These are phyloP conservation scores for Atherix ibis DNA, from an alignment of 2,888 invertebrate genomes.

Conservation along the genomic window DNA sequence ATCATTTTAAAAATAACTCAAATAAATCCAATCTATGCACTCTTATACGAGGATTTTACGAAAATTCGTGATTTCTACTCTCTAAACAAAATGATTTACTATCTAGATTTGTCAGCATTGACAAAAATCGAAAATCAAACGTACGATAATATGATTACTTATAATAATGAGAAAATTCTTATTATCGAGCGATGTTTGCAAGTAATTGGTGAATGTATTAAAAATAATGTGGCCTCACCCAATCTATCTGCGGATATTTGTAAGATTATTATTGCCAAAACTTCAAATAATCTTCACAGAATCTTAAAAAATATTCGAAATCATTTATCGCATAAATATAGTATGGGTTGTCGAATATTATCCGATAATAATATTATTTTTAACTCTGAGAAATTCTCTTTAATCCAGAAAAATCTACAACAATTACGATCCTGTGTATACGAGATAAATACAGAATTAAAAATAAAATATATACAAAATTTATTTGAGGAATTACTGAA, in stretches of 20 bases:
- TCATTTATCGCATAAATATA: background rate
- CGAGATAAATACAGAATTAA: background rate
- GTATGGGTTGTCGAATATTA: background rate
- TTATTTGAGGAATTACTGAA: background rate
- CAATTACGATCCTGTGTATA: background rate
- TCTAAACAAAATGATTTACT: constrained; percentile 12
- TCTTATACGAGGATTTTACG: constrained; percentile 13
- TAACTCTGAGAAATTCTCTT: background rate
- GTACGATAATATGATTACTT: too few species aligned
- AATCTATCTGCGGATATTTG: background rate
- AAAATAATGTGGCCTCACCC: background rate
- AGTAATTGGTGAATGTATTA: background rate
- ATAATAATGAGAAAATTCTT: too few species aligned
- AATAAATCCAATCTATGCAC: constrained; percentile 9
- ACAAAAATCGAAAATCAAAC: background rate
- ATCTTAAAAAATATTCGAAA: background rate
- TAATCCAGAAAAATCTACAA: background rate
- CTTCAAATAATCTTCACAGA: background rate
- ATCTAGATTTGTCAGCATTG: constrained; percentile 2
- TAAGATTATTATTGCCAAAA: background rate
- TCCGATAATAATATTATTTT: background rate
- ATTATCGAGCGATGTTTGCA: background rate
- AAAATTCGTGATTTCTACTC: constrained; percentile 14
- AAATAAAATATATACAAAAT: background rate
- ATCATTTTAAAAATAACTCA: background rate